Percentiles rank a stretch among this genome's conserved stretches.
Evolutionary conservation across 2,797 vertebrate genomes (phyloP).

Genomic region (Potorous gilbertii): DNA sequence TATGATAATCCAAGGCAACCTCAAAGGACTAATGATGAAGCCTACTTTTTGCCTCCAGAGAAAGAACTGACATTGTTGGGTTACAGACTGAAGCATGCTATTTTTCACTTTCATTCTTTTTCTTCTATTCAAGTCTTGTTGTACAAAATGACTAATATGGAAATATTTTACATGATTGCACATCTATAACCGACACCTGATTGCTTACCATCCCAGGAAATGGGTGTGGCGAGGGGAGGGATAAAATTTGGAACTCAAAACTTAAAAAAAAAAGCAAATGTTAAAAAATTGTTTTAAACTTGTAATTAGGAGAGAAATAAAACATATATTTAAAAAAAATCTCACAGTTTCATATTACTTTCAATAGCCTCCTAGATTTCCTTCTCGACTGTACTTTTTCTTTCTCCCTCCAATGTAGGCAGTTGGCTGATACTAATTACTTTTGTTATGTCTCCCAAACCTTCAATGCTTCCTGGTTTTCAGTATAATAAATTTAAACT

Average conservation of each 20-base stretch:
- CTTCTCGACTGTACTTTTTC: neutral
- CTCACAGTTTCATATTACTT: neutral
- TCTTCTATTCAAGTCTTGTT: neutral
- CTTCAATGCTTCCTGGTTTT: neutral
- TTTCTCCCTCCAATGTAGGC: neutral
- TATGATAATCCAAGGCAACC: neutral
- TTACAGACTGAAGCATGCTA: neutral
- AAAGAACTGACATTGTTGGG: neutral
- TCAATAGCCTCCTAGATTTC: neutral
- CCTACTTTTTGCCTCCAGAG: neutral
- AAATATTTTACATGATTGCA: neutral
- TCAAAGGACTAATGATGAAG: neutral
- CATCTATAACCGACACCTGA: neutral
- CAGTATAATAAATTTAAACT: neutral
- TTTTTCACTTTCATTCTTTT: neutral
- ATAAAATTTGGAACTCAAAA: neutral
- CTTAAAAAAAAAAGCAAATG: neutral
- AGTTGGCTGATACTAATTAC: neutral
- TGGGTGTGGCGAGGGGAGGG: neutral
- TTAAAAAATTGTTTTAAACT: neutral
- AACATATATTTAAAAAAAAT: neutral
- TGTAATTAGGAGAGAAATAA: neutral
- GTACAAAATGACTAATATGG: neutral
- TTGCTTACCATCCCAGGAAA: neutral
- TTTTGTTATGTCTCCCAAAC: neutral